These are phyloP conservation scores for Hestina assimilis DNA, from an alignment of 1,140 invertebrate genomes.

Conservation along the genomic window DNA sequence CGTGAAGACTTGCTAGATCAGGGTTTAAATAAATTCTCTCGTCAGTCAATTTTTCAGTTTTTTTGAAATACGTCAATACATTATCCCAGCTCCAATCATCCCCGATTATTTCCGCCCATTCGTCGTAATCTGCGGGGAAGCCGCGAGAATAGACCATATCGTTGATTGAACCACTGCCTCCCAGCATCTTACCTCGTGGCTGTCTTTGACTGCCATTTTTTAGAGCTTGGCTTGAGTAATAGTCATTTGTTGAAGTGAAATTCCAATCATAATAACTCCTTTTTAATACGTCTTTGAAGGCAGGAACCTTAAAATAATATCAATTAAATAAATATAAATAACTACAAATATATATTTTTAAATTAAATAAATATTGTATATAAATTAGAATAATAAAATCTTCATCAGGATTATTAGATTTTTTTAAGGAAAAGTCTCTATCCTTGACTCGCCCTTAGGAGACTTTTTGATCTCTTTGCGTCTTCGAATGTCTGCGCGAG, in stretches of 20 bases:
- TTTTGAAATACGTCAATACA: slow-evolving; percentile 71
- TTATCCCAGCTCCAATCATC: slow-evolving; percentile 89
- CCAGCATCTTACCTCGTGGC: slow-evolving; percentile 80
- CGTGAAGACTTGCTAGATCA: slow-evolving; percentile 44
- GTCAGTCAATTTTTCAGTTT: slow-evolving; percentile 58
- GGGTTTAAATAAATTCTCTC: slow-evolving; percentile 46
- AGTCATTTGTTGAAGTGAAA: slow-evolving; percentile 50
- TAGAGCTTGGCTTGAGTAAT: slow-evolving; percentile 47
- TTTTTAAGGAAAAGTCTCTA: too few relatives aligned
- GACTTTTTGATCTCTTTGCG: too few relatives aligned
- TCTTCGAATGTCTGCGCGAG: too few relatives aligned
- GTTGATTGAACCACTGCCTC: slow-evolving; percentile 87
- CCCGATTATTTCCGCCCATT: slow-evolving; percentile 82
- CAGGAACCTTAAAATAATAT: slow-evolving; percentile 47
- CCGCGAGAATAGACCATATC: slow-evolving; percentile 91
- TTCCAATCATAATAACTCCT: slow-evolving; percentile 58
- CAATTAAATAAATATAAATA: background rate
- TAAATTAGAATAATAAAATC: too few relatives aligned
- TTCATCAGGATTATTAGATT: too few relatives aligned
- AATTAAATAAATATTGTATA: too few relatives aligned
- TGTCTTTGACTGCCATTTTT: slow-evolving; percentile 42
- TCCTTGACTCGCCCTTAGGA: too few relatives aligned
- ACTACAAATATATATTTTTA: background rate
- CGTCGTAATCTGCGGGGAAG: slow-evolving; percentile 85
- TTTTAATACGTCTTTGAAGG: slow-evolving; percentile 41